Evolutionary conservation across 1,140 invertebrate species (phyloP), one percentile per base, ranked within the genome.

Genomic region (Coptotermes formosanus): DNA sequence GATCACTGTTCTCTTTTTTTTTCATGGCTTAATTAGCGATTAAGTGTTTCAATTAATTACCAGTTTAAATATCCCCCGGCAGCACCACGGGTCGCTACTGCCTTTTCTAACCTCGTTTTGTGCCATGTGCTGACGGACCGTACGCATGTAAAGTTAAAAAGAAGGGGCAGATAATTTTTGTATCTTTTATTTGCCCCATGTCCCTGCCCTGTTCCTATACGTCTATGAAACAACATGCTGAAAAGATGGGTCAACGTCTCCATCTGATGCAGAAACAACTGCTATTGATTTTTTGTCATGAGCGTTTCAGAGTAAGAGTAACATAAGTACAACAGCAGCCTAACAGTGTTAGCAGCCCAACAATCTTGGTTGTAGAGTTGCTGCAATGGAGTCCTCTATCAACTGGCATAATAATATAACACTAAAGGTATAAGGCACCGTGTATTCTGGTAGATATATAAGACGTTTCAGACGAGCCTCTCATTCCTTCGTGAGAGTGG

Each of bases 181-280:
- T 55, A 16, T 12, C 14, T 75, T 75, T 75, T 30, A 75, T 75
- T 75, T 55, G 52, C 52, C 52, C 52, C 12, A 16, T 55, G 52
- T 55, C 64, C 64, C 64, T 75, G 6, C 19, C n/a, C 64, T 25
- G 7, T 75, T 25, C 64, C 25, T 75, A 75, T 75, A 64, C 1
- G 2, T 64, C 9, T 48, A 11, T 7, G 52, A 55, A 55, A 16
- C 52, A 19, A 16, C 14, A n/a, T 75, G 64, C 2, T 75, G 64
- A 75, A 75, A 69, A 25, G 64, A n/a, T 69, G 64, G 64, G 64
- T 69, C 64, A 69, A 69, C 64, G 64, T 69, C 64, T 69, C 64
- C n/a, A n/a, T 69, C 64, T n/a, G 64, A 69, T 69, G 64, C n/a
- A 69, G 64, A 69, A 69, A 69, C 64, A 69, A 69, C n/a, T 69